Conservation (phyloP, 2,113 vertebrate species). For the Carollia perspicillata region DNA sequence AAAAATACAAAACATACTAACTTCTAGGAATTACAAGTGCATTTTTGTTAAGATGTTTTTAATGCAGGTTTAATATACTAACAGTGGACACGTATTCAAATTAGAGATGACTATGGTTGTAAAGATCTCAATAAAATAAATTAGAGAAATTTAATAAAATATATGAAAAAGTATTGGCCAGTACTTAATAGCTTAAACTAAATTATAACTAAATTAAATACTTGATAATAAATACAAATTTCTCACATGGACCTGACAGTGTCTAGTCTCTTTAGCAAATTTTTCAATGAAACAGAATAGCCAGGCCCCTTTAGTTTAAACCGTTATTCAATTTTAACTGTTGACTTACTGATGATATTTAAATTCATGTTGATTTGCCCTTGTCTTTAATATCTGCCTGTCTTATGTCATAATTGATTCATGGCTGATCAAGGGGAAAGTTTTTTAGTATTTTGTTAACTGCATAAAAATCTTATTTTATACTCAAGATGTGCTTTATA, state of each 20-base stretch:
- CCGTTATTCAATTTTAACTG: not conserved
- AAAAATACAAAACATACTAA: conserved; percentile 1
- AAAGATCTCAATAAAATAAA: not conserved
- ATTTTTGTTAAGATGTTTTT: not conserved
- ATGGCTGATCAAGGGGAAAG: not conserved
- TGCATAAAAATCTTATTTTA: not conserved
- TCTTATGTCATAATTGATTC: not conserved
- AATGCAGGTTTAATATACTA: not conserved
- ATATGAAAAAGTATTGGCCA: not conserved
- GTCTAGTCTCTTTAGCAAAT: conserved; percentile 16
- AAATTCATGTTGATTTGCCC: not conserved
- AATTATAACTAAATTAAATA: not conserved
- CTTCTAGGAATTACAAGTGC: not conserved
- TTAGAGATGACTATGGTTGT: not conserved
- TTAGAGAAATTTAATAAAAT: conserved; percentile 14
- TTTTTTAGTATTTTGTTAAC: not conserved
- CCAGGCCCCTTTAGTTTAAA: not conserved
- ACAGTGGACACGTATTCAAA: not conserved
- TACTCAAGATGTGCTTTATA: not conserved
- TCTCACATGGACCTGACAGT: not conserved
- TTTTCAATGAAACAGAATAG: not conserved
- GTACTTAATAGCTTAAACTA: not conserved
- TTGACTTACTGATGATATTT: not conserved
- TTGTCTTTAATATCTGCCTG: not conserved
- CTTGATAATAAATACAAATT: not conserved